These are phyloP conservation scores for Phalloptychus januarius DNA, from an alignment of 2,797 vertebrate species.

Conservation along the genomic window DNA sequence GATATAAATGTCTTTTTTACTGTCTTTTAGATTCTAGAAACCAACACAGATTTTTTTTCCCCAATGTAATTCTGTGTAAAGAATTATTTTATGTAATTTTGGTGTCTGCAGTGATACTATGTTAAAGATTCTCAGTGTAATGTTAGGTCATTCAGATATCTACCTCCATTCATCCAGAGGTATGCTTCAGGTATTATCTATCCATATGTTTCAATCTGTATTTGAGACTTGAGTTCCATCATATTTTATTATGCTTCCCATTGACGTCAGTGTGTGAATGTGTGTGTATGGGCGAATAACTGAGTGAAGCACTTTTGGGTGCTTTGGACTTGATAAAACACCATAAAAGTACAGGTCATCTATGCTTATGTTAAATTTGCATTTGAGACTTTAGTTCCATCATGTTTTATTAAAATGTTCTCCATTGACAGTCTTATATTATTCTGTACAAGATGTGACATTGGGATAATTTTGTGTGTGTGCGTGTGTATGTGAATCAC, in stretches of 20 bases:
- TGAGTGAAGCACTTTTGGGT: too few species aligned
- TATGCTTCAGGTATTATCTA: conserved; percentile 15
- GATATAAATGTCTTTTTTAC: neutral
- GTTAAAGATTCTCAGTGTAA: neutral
- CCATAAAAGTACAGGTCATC: neutral
- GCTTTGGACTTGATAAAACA: too few species aligned
- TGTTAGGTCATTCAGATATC: conserved; percentile 12
- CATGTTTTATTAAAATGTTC: conserved; percentile 61
- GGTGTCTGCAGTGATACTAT: too few species aligned
- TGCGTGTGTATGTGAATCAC: neutral
- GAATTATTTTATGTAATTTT: too few species aligned
- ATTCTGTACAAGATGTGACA: conserved; percentile 63
- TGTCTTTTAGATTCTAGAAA: neutral
- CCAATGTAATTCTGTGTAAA: too few species aligned
- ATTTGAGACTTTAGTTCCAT: conserved; percentile 37
- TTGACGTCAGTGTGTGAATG: conserved; percentile 20
- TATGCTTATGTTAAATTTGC: conserved; percentile 7
- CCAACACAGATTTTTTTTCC: too few species aligned
- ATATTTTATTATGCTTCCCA: conserved; percentile 57
- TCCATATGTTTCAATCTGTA: conserved; percentile 9
- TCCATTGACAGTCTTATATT: conserved; percentile 58
- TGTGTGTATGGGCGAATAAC: too few species aligned
- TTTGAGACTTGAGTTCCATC: conserved; percentile 39
- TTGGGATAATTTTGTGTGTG: conserved; percentile 39
- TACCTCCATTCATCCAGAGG: conserved; percentile 6